Percentiles rank a stretch among this genome's conserved stretches.
Conservation (phyloP, 2,797 vertebrate genomes). For the Enteromius unitaeniatus region DNA sequence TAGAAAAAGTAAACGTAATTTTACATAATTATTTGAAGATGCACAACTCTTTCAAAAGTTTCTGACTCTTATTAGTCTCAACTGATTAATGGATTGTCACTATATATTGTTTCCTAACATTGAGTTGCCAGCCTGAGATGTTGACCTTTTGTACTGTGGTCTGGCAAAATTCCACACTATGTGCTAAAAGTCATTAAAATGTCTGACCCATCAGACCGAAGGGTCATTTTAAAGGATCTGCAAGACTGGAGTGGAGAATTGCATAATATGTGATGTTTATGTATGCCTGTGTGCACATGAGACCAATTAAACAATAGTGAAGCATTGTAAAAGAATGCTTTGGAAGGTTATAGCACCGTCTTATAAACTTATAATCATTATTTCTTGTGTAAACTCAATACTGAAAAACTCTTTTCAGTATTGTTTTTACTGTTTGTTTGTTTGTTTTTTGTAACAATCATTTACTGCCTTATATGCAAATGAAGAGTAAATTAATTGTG, state of each 20-base stretch:
- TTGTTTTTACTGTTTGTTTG: too few relatives aligned
- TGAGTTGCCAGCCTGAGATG: constrained; percentile 9
- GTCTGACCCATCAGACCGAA: not conserved
- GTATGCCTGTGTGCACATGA: not conserved
- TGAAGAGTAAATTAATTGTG: not conserved
- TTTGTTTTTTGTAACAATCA: not conserved
- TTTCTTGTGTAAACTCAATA: not conserved
- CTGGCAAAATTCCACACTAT: constrained; percentile 18
- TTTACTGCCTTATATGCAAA: not conserved
- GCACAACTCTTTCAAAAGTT: not conserved
- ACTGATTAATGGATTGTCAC: not conserved
- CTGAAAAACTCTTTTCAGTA: not conserved
- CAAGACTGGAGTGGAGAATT: not conserved
- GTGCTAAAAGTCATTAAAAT: constrained; percentile 19
- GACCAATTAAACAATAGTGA: not conserved
- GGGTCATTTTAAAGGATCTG: not conserved
- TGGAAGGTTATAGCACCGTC: not conserved
- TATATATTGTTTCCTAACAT: constrained; percentile 27
- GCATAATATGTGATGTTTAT: not conserved
- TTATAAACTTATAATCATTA: not conserved
- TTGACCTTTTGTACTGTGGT: constrained; percentile 15
- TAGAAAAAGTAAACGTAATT: constrained; percentile 19
- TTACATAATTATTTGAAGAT: not conserved
- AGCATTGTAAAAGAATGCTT: constrained; percentile 5
- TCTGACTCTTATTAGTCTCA: not conserved